phyloP scores from a whole-genome alignment of 2,797 vertebrate species.

The Esox masquinongy region DNA sequence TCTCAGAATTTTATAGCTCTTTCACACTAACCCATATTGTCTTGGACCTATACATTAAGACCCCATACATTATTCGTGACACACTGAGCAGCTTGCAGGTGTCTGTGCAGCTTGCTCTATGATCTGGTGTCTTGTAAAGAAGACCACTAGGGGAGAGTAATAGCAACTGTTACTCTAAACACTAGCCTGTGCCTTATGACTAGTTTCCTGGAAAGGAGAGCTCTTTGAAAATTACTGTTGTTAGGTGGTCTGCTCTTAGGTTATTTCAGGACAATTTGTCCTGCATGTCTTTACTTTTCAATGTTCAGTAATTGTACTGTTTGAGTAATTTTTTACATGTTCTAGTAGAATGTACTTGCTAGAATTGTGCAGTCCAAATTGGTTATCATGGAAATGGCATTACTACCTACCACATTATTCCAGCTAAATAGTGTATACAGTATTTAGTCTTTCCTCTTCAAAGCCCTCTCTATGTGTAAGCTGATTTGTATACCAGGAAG shows the following conservation, averaged over 20 bases:
- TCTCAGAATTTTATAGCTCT: not conserved
- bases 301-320: not conserved
- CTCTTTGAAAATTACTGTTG: not conserved
- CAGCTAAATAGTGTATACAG: not conserved
- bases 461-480: not conserved
- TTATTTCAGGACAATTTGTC: not conserved
- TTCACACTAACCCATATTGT: not conserved
- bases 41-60: not conserved
- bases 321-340: slow-evolving; percentile 2
- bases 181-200: not conserved
- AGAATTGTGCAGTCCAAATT: not conserved
- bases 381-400: not conserved
- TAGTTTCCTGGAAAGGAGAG: slow-evolving; percentile 5
- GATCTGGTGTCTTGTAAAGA: not conserved
- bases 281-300: not conserved
- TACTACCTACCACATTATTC: not conserved
- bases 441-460: not conserved
- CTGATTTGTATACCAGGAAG: not conserved
- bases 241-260: not conserved
- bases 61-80: not conserved
- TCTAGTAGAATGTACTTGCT: not conserved
- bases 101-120: not conserved
- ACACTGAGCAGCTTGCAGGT: not conserved
- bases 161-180: not conserved
- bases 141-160: not conserved